A percentile compares a stretch with the other conserved stretches of the same genome.
phyloP scores from a whole-genome alignment of 2,113 vertebrate species.

The Oreochromis niloticus region DNA sequence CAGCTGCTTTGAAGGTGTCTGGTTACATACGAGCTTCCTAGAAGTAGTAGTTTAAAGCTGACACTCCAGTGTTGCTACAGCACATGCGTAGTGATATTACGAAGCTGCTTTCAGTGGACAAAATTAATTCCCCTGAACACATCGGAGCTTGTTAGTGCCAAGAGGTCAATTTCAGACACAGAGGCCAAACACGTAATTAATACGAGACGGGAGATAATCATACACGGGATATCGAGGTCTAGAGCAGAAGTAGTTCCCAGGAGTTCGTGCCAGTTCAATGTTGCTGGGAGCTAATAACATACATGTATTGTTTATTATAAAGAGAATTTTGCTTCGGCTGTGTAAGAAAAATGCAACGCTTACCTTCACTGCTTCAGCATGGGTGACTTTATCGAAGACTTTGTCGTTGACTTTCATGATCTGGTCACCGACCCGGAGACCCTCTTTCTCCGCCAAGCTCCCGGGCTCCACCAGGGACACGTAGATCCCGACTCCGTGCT shows the following conservation, averaged over 20 bases:
- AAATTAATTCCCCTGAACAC: background rate
- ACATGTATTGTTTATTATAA: background rate
- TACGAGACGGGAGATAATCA: background rate
- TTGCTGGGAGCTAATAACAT: too few relatives aligned
- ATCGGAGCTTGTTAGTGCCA: background rate
- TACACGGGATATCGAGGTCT: background rate
- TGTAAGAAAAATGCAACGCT: background rate
- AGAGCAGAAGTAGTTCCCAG: background rate
- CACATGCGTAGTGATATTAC: background rate
- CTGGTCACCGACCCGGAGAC: slow-evolving; percentile 89
- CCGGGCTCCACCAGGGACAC: slow-evolving; percentile 94
- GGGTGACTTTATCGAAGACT: slow-evolving; percentile 86
- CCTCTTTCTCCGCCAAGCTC: slow-evolving; percentile 90
- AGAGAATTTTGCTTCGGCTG: background rate
- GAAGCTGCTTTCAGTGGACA: background rate
- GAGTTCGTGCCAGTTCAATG: background rate
- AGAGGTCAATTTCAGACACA: background rate
- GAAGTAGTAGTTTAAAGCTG: background rate
- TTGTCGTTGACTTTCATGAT: slow-evolving; percentile 94
- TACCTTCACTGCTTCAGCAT: slow-evolving; percentile 94
- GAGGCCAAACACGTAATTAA: background rate
- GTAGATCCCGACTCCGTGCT: slow-evolving; percentile 95
- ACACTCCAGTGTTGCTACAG: background rate
- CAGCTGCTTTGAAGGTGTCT: slow-evolving; percentile 24
- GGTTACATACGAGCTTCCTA: slow-evolving; percentile 19